phyloP scores from a whole-genome alignment of 2,113 vertebrate species.

The Oryzias melastigma region DNA sequence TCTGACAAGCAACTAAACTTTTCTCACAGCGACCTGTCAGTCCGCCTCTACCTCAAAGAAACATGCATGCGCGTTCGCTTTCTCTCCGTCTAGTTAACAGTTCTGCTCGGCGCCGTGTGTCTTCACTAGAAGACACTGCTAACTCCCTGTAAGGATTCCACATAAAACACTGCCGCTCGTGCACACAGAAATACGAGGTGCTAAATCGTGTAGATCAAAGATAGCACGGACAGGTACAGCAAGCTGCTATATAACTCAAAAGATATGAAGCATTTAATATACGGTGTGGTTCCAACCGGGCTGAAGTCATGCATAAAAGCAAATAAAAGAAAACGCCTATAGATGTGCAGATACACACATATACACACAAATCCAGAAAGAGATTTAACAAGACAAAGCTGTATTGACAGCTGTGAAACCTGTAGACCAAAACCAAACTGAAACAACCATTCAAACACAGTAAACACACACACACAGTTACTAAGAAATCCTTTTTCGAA shows the following conservation, averaged over 20 bases:
- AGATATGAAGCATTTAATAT: conserved; percentile 49
- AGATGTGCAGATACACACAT: conserved; percentile 5
- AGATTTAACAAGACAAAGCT: conserved; percentile 22
- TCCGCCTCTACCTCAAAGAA: conserved; percentile 47
- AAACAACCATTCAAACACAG: conserved; percentile 33
- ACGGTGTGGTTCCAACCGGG: not conserved
- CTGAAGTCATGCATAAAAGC: conserved; percentile 9
- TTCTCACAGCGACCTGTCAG: conserved; percentile 59
- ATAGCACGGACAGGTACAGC: conserved; percentile 30
- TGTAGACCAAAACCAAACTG: conserved; percentile 33
- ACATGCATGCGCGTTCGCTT: conserved; percentile 18
- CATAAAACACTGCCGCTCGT: conserved; percentile 13
- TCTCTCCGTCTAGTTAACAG: conserved; percentile 44
- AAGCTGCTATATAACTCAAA: conserved; percentile 35
- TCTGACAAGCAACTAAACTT: conserved; percentile 51
- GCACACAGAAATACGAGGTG: conserved; percentile 22
- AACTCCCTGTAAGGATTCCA: not conserved
- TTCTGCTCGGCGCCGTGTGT: conserved; percentile 54
- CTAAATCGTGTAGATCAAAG: conserved; percentile 42
- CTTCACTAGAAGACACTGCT: conserved; percentile 39
- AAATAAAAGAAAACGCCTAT: conserved; percentile 10
- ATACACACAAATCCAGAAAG: conserved; percentile 14
- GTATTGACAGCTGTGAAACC: conserved; percentile 53
- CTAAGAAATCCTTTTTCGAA: conserved; percentile 44
- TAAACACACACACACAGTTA: conserved; percentile 9